Base-by-base conservation (phyloP, 2,113 vertebrate genomes). In the Mustela lutreola region DNA sequence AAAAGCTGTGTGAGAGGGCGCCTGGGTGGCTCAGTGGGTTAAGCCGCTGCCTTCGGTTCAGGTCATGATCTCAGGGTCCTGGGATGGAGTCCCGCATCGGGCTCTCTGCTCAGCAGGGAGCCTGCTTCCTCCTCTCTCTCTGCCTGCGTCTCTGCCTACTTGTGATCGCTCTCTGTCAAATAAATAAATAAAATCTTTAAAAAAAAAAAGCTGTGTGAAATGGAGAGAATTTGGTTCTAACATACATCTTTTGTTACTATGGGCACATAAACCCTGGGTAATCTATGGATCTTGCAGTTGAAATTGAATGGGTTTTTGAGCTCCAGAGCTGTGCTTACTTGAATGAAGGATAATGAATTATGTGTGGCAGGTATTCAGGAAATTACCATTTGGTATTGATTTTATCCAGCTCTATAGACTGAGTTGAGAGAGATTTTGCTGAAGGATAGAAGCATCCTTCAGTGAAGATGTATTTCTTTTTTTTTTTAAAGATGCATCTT, bases 1-100 rank as follows among this genome's bases (percentile, higher is more conserved):
- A 97, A 95, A 98, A 97, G 70, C 75, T 45, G 83, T 81, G 75
- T 65, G 89, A 95, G 70, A 86, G 39, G 39, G 39, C 39, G 39
- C 39, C 39, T 39, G 39, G 39, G 39, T 39, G 3, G 39, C 39
- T 39, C 39, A 39, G 39, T 39, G 39, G 39, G 39, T 3, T 39
- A 39, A 39, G 39, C 39, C 39, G 39, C 39, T 39, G 39, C 39
- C 39, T 39, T 39, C 39, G 39, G 39, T 4, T 39, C 39, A 39
- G 39, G 39, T 39, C 39, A 39, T 39, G 39, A 39, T 39, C 39
- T 39, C 39, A 39, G 39, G 39, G 39, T 39, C 39, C 39, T 39
- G 39, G 39, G 39, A 39, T 39, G 39, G 39, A 39, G 39, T 39
- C 39, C 39, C 3, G 3, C 39, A 39, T 39, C 39, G 39, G 39